Evolutionary conservation across 2,113 vertebrate species (phyloP).

Genomic region (Anarhynchus alexandrinus): DNA sequence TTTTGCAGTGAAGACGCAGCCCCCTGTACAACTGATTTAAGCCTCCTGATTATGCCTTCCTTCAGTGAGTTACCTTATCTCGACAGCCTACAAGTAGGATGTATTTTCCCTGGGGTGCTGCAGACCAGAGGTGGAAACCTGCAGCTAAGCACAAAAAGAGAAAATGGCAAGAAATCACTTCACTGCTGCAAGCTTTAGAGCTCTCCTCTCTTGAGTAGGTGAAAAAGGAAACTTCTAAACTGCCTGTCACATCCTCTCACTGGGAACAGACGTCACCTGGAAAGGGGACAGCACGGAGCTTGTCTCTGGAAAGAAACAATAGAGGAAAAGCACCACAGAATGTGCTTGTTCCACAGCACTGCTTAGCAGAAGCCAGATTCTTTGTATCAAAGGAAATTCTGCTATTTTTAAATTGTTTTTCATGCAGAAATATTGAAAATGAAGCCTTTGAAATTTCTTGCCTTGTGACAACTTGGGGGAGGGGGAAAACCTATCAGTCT

Average conservation of each 20-base stretch:
- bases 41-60: slow-evolving; percentile 21
- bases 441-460: neutral
- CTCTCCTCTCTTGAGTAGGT: neutral
- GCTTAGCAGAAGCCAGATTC: neutral
- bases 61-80: slow-evolving; percentile 30
- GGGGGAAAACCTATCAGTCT: neutral
- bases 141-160: slow-evolving; percentile 16
- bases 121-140: slow-evolving; percentile 34
- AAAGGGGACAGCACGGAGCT: neutral
- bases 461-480: neutral
- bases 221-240: slow-evolving; percentile 22
- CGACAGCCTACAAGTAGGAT: slow-evolving; percentile 9
- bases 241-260: neutral
- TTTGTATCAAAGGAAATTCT: slow-evolving; percentile 3
- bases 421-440: neutral
- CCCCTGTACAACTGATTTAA: neutral
- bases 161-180: slow-evolving; percentile 37
- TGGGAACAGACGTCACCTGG: neutral
- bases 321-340: neutral
- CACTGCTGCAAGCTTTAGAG: neutral
- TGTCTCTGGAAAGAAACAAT: slow-evolving; percentile 30
- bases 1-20: slow-evolving; percentile 9
- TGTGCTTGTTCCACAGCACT: slow-evolving; percentile 10
- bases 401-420: slow-evolving; percentile 13
- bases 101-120: slow-evolving; percentile 34